Evolutionary conservation across 2,113 vertebrate genomes (phyloP).

Genomic region (Lepidothrix coronata): DNA sequence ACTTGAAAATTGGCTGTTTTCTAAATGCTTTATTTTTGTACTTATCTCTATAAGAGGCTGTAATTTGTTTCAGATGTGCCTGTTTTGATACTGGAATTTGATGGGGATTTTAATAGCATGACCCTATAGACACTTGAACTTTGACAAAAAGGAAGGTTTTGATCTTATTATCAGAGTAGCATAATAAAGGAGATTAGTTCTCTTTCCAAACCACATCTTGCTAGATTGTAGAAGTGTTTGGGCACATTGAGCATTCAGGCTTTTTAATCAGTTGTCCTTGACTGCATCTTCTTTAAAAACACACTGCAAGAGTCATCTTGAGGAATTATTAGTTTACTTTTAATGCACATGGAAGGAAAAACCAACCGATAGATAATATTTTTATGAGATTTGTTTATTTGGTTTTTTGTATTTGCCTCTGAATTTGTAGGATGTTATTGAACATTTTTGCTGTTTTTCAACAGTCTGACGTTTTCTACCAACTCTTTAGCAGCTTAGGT

Average conservation of each 20-base stretch:
- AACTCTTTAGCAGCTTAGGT: not conserved
- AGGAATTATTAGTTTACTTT: not conserved
- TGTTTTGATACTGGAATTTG: not conserved
- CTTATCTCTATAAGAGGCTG: not conserved
- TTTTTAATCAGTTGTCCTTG: slow-evolving; percentile 1
- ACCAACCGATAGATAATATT: not conserved
- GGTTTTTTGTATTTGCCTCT: not conserved
- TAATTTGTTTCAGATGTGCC: slow-evolving; percentile 14
- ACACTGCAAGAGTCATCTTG: not conserved
- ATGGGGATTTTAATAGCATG: not conserved
- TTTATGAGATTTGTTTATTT: not conserved
- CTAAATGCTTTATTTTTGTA: not conserved
- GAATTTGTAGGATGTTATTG: not conserved
- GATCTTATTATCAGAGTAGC: not conserved
- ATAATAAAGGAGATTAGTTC: not conserved
- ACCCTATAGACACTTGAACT: not conserved
- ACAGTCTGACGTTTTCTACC: not conserved
- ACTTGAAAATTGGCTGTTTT: not conserved
- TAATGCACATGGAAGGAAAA: not conserved
- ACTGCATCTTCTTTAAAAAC: not conserved
- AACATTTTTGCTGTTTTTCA: not conserved
- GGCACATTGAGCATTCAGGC: not conserved
- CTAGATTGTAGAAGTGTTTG: not conserved
- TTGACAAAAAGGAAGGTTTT: not conserved
- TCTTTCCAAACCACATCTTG: not conserved